Evolutionary conservation across 2,888 invertebrate genomes (phyloP), one percentile per base, ranked within the genome.

Genomic region (Ectemnius cavifrons): DNA sequence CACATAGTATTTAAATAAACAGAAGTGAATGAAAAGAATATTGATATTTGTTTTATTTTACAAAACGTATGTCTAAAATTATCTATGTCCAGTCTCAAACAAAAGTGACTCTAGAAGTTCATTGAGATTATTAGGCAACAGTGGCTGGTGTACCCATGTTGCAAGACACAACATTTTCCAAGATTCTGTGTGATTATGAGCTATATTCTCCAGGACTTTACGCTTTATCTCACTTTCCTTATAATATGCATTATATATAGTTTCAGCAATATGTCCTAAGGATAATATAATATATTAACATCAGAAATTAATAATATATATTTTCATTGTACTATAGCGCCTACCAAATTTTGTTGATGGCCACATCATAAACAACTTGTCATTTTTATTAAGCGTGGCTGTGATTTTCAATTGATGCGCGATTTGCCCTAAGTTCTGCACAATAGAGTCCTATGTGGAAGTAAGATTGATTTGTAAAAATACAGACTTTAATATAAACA

Each of bases 131-230:
- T 85, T 80, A 27, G 86, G 71, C 63, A 92, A 85, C 68, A 90
- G 89, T 4, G 91, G 90, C 80, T 92, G 90, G 78, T 92, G 90
- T 11, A 89, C 82, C 92, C 92, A 92, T 4, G 89, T 83, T 6
- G 91, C 88, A 4, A 90, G 83, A 77, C 91, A 89, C 68, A 92
- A 87, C 91, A 91, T 91, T 78, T 91, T 86, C 68, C 77, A 82
- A 59, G 89, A 83, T 61, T 91, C 89, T 14, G 84, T 84, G 63
- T 73, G 68, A 75, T 86, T 83, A 79, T 92, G 92, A 4, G 91
- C 91, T 13, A 92, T 80, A 78, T 91, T 91, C 79, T 91, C 89
- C 16, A 88, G 79, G 65, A 92, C 78, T 69, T 83, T 80, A 49
- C 86, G 83, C 78, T 91, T 92, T n/a, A 91, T 75, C 63, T 78